Evolutionary conservation across 2,888 invertebrate genomes (phyloP), one percentile per base, ranked within the genome.

Genomic region (Mythimna pallens): DNA sequence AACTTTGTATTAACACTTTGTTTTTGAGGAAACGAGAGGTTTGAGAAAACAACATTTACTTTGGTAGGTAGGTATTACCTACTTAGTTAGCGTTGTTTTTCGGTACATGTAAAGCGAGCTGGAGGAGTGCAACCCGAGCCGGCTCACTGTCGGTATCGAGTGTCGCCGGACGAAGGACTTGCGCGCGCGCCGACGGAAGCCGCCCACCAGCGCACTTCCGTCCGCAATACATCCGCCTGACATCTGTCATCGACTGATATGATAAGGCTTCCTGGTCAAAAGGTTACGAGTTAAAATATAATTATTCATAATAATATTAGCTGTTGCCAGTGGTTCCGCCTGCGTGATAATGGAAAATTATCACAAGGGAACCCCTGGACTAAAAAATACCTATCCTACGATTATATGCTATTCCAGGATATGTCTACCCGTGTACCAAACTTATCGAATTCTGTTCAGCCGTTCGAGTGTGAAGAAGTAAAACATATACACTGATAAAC

Each of bases 181-280:
- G 94, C 94, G 94, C 94, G 92, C 92, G 94, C 93, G 94, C 89
- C 89, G 91, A 86, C 93, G 95, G 95, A 95, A 93, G 92, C 91
- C 92, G 89, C 93, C 93, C 89, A 92, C 92, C 73, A 87, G 81
- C 90, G 65, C 82, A 86, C 90, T 92, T 94, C 94, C 95, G 92
- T 78, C 86, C 83, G 72, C 83, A 77, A 74, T 75, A 84, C 82
- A 83, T 85, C 89, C 91, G 91, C 71, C 76, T 74, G 81, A 78
- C 84, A 81, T 85, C 85, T 85, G 85, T 76, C 76, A 85, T 68
- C 62, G 88, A 80, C 79, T 80, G 90, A 92, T 92, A 89, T 89
- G 94, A 95, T 94, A 94, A 92, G 95, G 94, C 90, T 95, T 95
- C 95, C 92, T 87, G 90, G 83, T 78, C 76, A 47, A 50, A 76